phyloP scores from a whole-genome alignment of 2,888 invertebrate species.

The Amblyjoppa proteus region DNA sequence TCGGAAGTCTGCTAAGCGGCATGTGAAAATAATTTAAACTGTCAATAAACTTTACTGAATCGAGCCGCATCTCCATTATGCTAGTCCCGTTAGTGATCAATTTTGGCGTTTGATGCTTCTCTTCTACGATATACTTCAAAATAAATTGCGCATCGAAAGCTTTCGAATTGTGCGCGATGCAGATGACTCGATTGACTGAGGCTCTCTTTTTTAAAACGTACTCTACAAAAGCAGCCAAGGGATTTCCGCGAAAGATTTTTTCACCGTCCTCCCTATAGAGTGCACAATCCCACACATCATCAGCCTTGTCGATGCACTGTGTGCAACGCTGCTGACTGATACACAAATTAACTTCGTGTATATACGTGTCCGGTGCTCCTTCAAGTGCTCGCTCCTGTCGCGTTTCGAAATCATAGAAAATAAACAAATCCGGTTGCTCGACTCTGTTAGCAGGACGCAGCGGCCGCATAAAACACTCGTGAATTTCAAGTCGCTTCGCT shows the following conservation, averaged over 20 bases:
- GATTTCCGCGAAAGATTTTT: not conserved
- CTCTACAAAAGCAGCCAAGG: not conserved
- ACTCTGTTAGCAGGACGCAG: not conserved
- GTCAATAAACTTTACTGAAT: constrained; percentile 66
- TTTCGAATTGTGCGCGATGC: constrained; percentile 60
- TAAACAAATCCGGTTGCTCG: not conserved
- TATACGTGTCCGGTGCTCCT: not conserved
- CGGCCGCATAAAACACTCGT: constrained; percentile 7
- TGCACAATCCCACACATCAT: not conserved
- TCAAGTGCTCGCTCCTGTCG: not conserved
- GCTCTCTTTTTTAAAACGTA: not conserved
- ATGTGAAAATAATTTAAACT: constrained; percentile 76
- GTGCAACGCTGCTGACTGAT: not conserved
- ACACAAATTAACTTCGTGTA: constrained; percentile 4
- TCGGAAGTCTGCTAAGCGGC: constrained; percentile 70
- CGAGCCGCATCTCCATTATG: not conserved
- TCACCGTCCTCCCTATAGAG: not conserved
- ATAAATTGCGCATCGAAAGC: constrained; percentile 49
- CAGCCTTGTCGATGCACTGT: not conserved
- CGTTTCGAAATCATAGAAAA: not conserved
- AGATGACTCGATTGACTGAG: not conserved
- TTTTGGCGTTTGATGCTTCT: not conserved
- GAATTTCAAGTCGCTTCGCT: not conserved
- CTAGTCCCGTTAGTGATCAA: constrained; percentile 1
- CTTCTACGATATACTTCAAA: constrained; percentile 2